Base-by-base conservation (phyloP, 2,797 vertebrate species). In the Oreochromis mossambicus region DNA sequence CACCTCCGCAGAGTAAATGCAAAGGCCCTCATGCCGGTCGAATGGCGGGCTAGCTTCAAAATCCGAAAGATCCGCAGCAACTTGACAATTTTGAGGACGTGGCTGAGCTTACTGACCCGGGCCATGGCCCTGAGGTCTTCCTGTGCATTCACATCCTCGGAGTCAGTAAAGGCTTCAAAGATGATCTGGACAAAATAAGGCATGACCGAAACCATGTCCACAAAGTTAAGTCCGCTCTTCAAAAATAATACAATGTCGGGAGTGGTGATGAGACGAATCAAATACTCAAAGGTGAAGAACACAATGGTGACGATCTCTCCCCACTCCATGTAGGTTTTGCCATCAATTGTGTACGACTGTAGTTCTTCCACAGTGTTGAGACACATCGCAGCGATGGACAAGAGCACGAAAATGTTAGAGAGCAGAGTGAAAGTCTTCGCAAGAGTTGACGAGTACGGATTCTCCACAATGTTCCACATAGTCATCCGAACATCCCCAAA, bases 1-100 rank as follows among this genome's bases (percentile, higher is more conserved):
- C 97, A 98, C 92, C 97, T 97, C 3, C 97, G 95, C 48, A 98
- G 90, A 46, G 97, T 98, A 91, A 98, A 98, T 32, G 97, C 97
- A 29, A 98, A 98, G 1, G 97, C 97, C 76, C 95, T 95, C 89
- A 98, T 97, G 15, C 97, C 97, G 0, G 97, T 98, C 15, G 97
- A 98, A 87, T 98, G 97, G 6, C 96, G 96, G 0, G 97, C 97
- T 90, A 98, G 94, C 88, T 98, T 98, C 77, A 98, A 93, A 89
- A 98, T 97, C 21, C 97, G 94, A 88, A 98, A 97, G 85, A 98
- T 97, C 63, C 97, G 92, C 96, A 97, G 95, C 52, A 98, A 95
- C 63, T 97, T 97, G 81, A 97, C 89, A 9, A 97, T 89, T 91
- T 97, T 97, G 29, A 98, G 95, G 19, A 97, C 95, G 13, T 97